phyloP scores from a whole-genome alignment of 2,113 vertebrate species.

The Rhynchomys soricoides region DNA sequence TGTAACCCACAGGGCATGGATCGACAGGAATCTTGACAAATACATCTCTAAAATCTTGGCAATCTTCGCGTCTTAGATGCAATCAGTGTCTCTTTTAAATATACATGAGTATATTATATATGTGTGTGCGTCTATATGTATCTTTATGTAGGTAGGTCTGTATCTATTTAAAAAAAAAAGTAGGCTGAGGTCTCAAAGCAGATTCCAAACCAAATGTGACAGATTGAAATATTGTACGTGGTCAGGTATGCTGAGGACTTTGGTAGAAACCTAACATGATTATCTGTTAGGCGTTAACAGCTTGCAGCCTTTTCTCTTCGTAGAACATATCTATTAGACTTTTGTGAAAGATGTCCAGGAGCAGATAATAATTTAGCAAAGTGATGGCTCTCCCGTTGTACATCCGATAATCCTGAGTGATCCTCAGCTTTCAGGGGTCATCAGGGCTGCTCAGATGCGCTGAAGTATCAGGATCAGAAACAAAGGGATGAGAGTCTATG shows the following conservation, averaged over 20 bases:
- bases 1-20: constrained; percentile 94
- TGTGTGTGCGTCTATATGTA: not conserved
- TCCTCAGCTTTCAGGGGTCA: constrained; percentile 74
- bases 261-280: constrained; percentile 87
- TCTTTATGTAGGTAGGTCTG: not conserved
- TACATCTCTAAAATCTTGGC: constrained; percentile 91
- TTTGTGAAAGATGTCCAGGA: constrained; percentile 79
- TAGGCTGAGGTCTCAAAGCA: constrained; percentile 61
- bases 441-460: constrained; percentile 72
- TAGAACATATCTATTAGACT: constrained; percentile 70
- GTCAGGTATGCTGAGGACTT: constrained; percentile 80
- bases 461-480: constrained; percentile 85
- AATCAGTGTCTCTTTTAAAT: constrained; percentile 71
- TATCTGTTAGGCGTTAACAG: constrained; percentile 73
- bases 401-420: constrained; percentile 82
- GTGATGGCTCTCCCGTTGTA: constrained; percentile 74
- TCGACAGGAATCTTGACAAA: constrained; percentile 92
- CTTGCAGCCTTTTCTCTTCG: constrained; percentile 61
- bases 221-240: constrained; percentile 73
- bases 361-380: constrained; percentile 76
- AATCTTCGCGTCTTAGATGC: constrained; percentile 46
- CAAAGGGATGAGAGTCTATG: constrained; percentile 86
- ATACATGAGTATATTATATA: not conserved
- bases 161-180: not conserved
- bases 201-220: constrained; percentile 73